Evolutionary conservation across 2,797 vertebrate genomes (phyloP).

Genomic region (Hylomyscus alleni): DNA sequence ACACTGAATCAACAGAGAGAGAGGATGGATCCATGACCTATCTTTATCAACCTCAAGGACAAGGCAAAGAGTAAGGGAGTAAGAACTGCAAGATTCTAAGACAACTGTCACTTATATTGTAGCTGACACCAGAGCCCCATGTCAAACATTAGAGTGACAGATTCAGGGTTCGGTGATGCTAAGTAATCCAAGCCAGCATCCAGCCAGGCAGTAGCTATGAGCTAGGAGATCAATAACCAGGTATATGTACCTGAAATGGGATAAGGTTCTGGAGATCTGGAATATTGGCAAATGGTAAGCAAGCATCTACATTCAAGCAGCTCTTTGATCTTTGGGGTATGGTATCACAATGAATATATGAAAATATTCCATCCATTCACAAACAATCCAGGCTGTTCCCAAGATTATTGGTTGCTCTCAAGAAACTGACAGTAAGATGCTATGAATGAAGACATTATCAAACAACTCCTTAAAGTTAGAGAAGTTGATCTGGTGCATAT

Average conservation of each 20-base stretch:
- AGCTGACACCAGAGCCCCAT: slow-evolving; percentile 13
- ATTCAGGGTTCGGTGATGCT: slow-evolving; percentile 34
- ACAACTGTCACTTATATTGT: neutral
- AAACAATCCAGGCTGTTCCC: too few species aligned
- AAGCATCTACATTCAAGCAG: neutral
- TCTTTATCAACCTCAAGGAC: neutral
- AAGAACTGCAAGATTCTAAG: neutral
- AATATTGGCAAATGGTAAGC: neutral
- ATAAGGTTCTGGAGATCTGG: neutral
- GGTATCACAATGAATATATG: neutral
- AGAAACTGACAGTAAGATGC: neutral
- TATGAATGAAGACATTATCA: neutral
- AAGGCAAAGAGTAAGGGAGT: slow-evolving; percentile 16
- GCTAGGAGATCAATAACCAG: slow-evolving; percentile 36
- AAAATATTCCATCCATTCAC: too few species aligned
- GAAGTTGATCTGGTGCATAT: neutral
- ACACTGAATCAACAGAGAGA: neutral
- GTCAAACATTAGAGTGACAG: slow-evolving; percentile 47
- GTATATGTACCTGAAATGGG: slow-evolving; percentile 22
- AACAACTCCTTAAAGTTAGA: neutral
- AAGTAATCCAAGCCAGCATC: slow-evolving; percentile 39
- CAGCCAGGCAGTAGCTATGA: slow-evolving; percentile 49
- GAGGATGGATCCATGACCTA: neutral
- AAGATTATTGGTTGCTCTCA: too few species aligned
- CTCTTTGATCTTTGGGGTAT: slow-evolving; percentile 23